Evolutionary conservation across 2,888 invertebrate genomes (phyloP), one percentile per base, ranked within the genome.

Genomic region (Nymphalis polychloros): DNA sequence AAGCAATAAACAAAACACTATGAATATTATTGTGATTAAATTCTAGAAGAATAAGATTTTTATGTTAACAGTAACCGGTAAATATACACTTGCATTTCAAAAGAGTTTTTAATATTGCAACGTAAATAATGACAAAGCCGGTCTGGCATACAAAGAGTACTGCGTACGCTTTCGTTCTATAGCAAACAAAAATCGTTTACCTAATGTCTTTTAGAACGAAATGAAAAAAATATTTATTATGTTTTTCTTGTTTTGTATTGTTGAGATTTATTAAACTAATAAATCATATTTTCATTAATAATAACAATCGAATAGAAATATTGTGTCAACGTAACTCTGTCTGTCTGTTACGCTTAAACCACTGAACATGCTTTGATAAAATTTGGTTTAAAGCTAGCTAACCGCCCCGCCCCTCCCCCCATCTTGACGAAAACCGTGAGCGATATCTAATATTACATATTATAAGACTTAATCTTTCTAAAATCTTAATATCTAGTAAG

Each of bases 401-500:
- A 6, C 23, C n/a, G n/a, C n/a, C n/a, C n/a, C n/a, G n/a, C n/a
- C n/a, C n/a, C n/a, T n/a, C n/a, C 23, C 23, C 23, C 23, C 23
- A 1, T 23, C 23, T 23, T 2, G 23, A 2, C 1, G 23, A 23
- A 23, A 23, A 23, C 23, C 17, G 16, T 48, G n/a, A 19, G 19
- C 3, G 17, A 10, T 20, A 20, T 20, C 7, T 19, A 19, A 2
- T 20, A 10, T 17, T 10, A 19, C 23, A 8, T 19, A 52, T 16
- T 8, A 19, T 3, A 23, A 52, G 6, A n/a, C 2, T 55, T 23
- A 23, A 27, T 55, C 59, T 62, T 41, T 61, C 49, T 8, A 52
- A 41, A 64, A 64, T 52, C 47, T 60, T 64, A 59, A 60, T 13
- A 68, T 59, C 41, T 23, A 55, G 17, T 47, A 59, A 50, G 50